Evolutionary conservation across 2,113 vertebrate genomes (phyloP).

Genomic region (Notechis scutatus): DNA sequence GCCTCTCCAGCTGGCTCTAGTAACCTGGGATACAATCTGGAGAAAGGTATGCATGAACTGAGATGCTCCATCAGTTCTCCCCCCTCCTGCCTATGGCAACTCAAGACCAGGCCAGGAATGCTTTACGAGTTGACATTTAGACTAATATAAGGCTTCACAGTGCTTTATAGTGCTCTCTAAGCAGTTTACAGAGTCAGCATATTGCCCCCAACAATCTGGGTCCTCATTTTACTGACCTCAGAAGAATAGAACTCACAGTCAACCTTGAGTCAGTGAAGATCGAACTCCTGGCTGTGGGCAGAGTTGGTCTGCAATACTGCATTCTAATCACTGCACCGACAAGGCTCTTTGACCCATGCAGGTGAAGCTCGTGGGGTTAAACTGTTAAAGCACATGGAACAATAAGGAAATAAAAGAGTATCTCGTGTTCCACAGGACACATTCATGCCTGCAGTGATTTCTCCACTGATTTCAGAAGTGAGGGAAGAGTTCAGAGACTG

Average conservation of each 20-base stretch:
- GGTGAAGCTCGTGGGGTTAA: not conserved
- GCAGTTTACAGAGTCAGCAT: not conserved
- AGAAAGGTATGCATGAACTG: too few species aligned
- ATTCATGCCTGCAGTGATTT: not conserved
- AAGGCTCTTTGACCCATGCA: not conserved
- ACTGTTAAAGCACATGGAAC: not conserved
- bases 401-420: not conserved
- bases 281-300: not conserved
- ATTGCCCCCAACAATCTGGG: not conserved
- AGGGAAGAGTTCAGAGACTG: not conserved
- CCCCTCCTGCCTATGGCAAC: too few species aligned
- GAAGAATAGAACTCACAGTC: not conserved
- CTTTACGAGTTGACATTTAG: not conserved
- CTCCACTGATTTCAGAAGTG: not conserved
- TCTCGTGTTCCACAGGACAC: not conserved
- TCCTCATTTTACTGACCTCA: not conserved
- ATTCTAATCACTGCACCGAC: not conserved
- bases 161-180: not conserved
- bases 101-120: too few species aligned
- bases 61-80: too few species aligned
- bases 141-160: too few species aligned
- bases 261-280: not conserved
- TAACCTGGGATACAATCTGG: too few species aligned
- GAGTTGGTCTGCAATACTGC: not conserved
- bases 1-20: too few species aligned